phyloP scores from a whole-genome alignment of 2,113 vertebrate species.

The Poecilia latipinna region DNA sequence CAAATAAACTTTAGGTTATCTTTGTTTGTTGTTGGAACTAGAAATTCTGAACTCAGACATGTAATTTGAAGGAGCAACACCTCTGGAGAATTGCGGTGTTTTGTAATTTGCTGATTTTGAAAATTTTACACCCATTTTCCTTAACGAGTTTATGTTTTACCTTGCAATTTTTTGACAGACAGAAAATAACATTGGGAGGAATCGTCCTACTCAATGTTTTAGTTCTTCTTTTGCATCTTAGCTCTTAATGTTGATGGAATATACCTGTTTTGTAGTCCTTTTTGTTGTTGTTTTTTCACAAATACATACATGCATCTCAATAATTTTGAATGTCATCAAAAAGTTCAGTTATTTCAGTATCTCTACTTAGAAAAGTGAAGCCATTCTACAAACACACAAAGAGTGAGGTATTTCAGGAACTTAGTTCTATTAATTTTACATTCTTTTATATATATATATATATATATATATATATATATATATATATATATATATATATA shows the following conservation, averaged over 20 bases:
- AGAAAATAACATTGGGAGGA: neutral
- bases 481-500: too few relatives aligned
- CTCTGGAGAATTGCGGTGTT: neutral
- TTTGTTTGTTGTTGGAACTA: neutral
- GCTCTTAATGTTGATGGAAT: too few relatives aligned
- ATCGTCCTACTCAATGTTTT: neutral
- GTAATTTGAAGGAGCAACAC: neutral
- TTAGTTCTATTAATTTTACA: neutral
- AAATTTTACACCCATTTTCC: neutral
- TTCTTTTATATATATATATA: neutral
- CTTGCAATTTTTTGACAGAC: neutral
- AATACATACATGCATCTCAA: too few relatives aligned
- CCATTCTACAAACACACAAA: neutral
- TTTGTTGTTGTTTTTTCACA: too few relatives aligned
- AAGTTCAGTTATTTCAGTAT: neutral
- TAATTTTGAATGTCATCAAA: too few relatives aligned
- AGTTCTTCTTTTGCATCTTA: neutral
- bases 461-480: too few relatives aligned
- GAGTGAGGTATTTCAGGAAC: neutral
- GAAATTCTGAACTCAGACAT: neutral
- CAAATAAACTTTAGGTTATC: neutral
- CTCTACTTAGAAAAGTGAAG: neutral
- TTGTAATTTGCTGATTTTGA: neutral
- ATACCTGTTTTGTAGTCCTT: too few relatives aligned
- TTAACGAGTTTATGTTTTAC: neutral